phyloP scores from a whole-genome alignment of 2,797 vertebrate species.

The Anableps anableps region DNA sequence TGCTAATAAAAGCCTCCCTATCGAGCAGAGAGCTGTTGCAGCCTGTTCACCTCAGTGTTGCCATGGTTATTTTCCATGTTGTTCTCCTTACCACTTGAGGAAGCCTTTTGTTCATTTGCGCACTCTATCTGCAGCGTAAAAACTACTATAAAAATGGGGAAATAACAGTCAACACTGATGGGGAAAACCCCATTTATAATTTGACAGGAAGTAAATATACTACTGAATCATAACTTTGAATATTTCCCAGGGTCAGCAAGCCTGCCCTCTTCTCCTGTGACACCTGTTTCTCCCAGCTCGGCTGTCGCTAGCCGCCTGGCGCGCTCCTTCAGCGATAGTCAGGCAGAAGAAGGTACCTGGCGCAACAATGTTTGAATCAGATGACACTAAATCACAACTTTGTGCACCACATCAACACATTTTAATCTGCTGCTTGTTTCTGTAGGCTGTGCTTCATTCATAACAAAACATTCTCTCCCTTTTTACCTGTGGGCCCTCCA shows the following conservation, averaged over 20 bases:
- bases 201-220: conserved; percentile 18
- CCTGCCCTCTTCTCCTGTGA: conserved; percentile 87
- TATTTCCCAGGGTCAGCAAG: conserved; percentile 88
- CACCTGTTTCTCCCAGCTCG: conserved; percentile 87
- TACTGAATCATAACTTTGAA: conserved; percentile 64
- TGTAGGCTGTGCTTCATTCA: conserved; percentile 40
- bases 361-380: conserved; percentile 55
- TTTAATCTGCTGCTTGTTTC: conserved; percentile 36
- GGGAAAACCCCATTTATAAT: conserved; percentile 7
- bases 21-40: conserved; percentile 33
- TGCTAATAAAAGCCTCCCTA: conserved; percentile 65
- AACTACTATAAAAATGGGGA: not conserved
- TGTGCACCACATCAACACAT: conserved; percentile 38
- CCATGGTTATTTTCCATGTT: conserved; percentile 58
- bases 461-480: conserved; percentile 33
- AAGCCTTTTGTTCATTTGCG: conserved; percentile 36
- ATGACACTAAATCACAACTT: conserved; percentile 18
- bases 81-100: conserved; percentile 28
- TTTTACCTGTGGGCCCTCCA: conserved; percentile 14
- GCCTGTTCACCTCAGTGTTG: conserved; percentile 44
- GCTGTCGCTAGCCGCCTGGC: conserved; percentile 91
- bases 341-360: conserved; percentile 85
- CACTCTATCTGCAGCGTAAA: conserved; percentile 3
- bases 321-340: conserved; percentile 88
- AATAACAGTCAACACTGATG: conserved; percentile 3